Conservation (phyloP, 2,888 invertebrate genomes). For the Ctenicera cuprea region DNA sequence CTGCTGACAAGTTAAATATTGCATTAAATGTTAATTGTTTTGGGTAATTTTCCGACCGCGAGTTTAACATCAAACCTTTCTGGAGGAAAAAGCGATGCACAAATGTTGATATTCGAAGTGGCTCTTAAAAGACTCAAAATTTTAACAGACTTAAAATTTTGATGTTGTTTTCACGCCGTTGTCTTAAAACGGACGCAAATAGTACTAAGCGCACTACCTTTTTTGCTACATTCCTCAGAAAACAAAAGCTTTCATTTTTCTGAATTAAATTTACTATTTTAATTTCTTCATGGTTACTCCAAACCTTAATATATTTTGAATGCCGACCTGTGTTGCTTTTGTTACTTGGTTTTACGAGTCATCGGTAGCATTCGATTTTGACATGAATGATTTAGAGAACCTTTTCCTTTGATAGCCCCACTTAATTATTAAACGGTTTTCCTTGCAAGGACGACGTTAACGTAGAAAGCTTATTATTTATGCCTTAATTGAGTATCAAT, state of each 20-base stretch:
- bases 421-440: conserved; percentile 15
- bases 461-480: conserved; percentile 3
- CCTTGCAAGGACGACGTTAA: conserved; percentile 5
- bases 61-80: too few species aligned
- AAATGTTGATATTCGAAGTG: too few species aligned
- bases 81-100: too few species aligned
- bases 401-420: conserved; percentile 2
- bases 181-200: background rate
- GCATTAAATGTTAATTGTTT: background rate
- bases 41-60: too few species aligned
- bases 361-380: background rate
- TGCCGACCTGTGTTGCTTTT: background rate
- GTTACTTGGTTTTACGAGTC: background rate
- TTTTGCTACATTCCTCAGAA: background rate
- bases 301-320: background rate
- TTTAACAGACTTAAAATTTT: too few species aligned
- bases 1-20: conserved; percentile 5
- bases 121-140: too few species aligned
- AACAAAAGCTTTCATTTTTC: background rate
- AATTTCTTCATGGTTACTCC: background rate
- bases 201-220: background rate
- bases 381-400: background rate
- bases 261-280: background rate
- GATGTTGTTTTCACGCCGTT: too few species aligned
- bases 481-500: conserved; percentile 19